phyloP scores from a whole-genome alignment of 1,140 invertebrate genomes.

The Triops longicaudatus region DNA sequence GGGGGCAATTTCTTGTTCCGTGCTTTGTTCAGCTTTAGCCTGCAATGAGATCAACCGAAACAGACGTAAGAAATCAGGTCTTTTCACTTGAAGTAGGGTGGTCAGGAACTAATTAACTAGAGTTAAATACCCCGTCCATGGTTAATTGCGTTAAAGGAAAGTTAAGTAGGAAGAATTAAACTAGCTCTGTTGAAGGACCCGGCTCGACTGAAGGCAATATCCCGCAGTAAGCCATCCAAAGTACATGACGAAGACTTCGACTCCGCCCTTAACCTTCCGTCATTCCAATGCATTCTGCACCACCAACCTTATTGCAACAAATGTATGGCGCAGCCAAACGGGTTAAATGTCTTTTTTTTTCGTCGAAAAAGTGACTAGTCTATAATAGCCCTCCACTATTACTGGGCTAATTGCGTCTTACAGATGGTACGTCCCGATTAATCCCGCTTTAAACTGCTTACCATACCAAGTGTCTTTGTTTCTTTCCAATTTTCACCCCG shows the following conservation, averaged over 20 bases:
- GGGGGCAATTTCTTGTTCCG: not conserved
- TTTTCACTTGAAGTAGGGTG: not conserved
- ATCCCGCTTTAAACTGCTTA: not conserved
- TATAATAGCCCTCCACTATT: not conserved
- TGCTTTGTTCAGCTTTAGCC: conserved; percentile 11
- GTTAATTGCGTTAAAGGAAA: not conserved
- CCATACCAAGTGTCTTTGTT: not conserved
- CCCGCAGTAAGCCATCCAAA: not conserved
- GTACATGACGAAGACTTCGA: not conserved
- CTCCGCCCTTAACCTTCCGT: not conserved
- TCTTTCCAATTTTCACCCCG: not conserved
- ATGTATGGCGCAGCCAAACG: not conserved
- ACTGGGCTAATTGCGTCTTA: not conserved
- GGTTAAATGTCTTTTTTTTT: not conserved
- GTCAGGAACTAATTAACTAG: not conserved
- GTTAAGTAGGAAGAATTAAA: not conserved
- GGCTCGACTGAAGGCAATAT: not conserved
- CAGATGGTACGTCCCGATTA: not conserved
- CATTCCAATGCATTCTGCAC: not conserved
- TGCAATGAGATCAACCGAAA: not conserved
- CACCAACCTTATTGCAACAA: not conserved
- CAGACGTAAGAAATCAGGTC: not conserved
- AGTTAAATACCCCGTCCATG: not conserved
- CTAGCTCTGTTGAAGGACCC: not conserved
- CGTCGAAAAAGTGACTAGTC: not conserved